Evolutionary conservation across 2,797 vertebrate genomes (phyloP), one percentile per base, ranked within the genome.

Genomic region (Sebastes alutus): DNA sequence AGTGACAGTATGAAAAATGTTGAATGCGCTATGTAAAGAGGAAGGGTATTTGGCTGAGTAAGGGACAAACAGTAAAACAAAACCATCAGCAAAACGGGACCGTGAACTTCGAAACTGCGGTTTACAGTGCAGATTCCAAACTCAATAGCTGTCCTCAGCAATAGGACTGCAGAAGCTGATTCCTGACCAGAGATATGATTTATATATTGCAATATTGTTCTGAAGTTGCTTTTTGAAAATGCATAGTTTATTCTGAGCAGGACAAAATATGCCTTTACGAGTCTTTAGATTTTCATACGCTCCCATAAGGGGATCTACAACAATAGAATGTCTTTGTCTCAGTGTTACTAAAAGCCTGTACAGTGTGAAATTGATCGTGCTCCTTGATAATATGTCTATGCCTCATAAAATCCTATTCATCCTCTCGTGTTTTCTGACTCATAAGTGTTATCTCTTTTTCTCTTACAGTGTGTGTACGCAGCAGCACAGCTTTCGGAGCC

Each of bases 11-110:
- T 86, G 72, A 79, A 81, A 85, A 85, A 85, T 87, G 86, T 86
- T 60, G 78, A 60, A 80, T 77, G 72, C 65, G 62, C 78, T 89
- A 11, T 80, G 75, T 71, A 18, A 75, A 84, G 86, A 86, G 75
- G 85, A 90, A 88, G 84, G 62, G 22, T 72, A 84, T 89, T 54
- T 59, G 60, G 90, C 89, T 91, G 86, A 93, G 78, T 87, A 89
- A 93, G 89, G 87, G 86, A 89, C 88, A 87, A 87, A 81, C 64
- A n/a, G 63, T 68, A 85, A 92, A 88, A 88, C 30, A 77, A 82
- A 62, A 60, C 58, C 61, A 89, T 94, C 88, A 92, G 90, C 89
- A 83, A 77, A 93, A 89, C 3, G 6, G 71, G 69, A 76, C 63
- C 1, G 14, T 82, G 64, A 85, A 87, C 79, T 90, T 84, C 76